Base-by-base conservation (phyloP, 30 jellyfish, hydroid and myxozoan species). In the Aurelia aurita region DNA sequence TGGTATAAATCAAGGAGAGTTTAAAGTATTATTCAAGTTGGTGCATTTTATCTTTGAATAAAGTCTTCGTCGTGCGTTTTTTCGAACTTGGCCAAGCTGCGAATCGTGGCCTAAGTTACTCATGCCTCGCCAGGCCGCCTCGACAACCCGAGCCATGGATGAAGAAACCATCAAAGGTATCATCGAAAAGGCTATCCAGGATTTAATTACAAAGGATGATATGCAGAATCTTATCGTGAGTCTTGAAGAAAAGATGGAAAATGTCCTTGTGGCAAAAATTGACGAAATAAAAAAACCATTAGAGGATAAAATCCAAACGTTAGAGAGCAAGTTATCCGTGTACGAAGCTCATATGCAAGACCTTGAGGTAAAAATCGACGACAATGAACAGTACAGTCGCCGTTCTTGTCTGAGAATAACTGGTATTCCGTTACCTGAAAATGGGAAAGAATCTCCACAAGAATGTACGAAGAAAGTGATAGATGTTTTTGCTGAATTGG, bases 361-460 rank as follows among this genome's bases (percentile, higher is more conserved):
- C 15, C 70, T 77, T 19, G 89, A 59, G 67, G 68, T 58, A 63
- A 77, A 63, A 58, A 58, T 60, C 12, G 80, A 77, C 23, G 89
- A 77, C 28, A 44, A 63, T 19, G 90, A 79, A n/a, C 84, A 79
- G 82, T 79, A 79, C n/a, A 77, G 88, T 43, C 88, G 79, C 65
- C 77, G 88, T 31, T 77, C 88, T 57, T 77, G 79, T 5, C 88
- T 77, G 34, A 28, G 79, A 57, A 58, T 58, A 28, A 57, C 78
- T 25, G 88, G 78, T 6, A 60, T 77, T 2, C 88, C 78, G 47
- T 77, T 77, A 60, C 88, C 88, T 59, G 23, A 55, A 31, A 75
- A 31, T 54, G 87, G 69, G 76, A 75, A 53, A 31, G 87, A 75
- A 75, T 75, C 77, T 47, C 15, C 43, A 22, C 2, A 77, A 58